A percentile compares a stretch with the other conserved stretches of the same genome.
Conservation (phyloP, 2,888 invertebrate species). For the Cheilosia soror region DNA sequence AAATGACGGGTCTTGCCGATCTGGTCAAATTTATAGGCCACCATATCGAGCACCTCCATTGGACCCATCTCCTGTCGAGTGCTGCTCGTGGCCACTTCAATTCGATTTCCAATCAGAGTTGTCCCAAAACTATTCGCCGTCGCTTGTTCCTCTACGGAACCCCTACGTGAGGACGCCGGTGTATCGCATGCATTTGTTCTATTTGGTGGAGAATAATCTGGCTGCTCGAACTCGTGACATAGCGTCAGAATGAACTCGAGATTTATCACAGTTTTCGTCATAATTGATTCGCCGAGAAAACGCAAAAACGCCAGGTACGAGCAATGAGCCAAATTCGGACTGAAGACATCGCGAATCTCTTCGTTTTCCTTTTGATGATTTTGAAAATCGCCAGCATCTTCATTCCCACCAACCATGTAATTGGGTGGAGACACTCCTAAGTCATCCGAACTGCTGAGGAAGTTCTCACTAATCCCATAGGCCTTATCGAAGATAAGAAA, state of each 20-base stretch:
- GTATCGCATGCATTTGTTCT: slow-evolving; percentile 52
- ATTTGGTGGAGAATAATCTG: slow-evolving; percentile 79
- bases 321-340: slow-evolving; percentile 92
- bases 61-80: slow-evolving; percentile 78
- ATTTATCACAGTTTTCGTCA: slow-evolving; percentile 91
- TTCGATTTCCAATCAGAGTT: slow-evolving; percentile 93
- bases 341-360: slow-evolving; percentile 93
- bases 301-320: slow-evolving; percentile 91
- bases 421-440: slow-evolving; percentile 76
- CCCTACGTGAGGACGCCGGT: slow-evolving; percentile 48
- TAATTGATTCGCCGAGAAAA: slow-evolving; percentile 88
- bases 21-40: slow-evolving; percentile 88
- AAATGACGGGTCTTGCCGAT: slow-evolving; percentile 88
- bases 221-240: slow-evolving; percentile 90
- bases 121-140: slow-evolving; percentile 91
- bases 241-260: slow-evolving; percentile 90
- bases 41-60: slow-evolving; percentile 86
- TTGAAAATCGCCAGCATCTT: slow-evolving; percentile 75
- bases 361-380: slow-evolving; percentile 86
- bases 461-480: slow-evolving; percentile 81
- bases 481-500: slow-evolving; percentile 92
- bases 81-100: slow-evolving; percentile 86
- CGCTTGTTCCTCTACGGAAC: slow-evolving; percentile 66
- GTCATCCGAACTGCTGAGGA: slow-evolving; percentile 80
- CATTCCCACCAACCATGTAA: slow-evolving; percentile 62